phyloP scores from a whole-genome alignment of 2,888 invertebrate species.

The Drosophila pseudotalamancana region DNA sequence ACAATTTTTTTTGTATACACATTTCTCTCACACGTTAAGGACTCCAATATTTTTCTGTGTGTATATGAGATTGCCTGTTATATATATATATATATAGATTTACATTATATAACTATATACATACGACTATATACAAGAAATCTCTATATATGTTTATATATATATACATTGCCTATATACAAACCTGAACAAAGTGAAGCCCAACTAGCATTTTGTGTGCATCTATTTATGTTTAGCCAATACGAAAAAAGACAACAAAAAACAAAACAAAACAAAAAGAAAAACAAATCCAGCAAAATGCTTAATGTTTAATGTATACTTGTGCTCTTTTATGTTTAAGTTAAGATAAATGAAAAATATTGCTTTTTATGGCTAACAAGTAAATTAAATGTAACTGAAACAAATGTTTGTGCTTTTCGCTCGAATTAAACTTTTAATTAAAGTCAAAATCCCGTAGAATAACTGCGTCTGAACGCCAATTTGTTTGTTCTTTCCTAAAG shows the following conservation, averaged over 20 bases:
- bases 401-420: slow-evolving; percentile 45
- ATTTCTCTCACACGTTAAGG: slow-evolving; percentile 56
- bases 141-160: slow-evolving; percentile 50
- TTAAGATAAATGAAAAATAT: slow-evolving; percentile 30
- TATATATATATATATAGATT: slow-evolving; percentile 62
- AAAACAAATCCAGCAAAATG: slow-evolving; percentile 28
- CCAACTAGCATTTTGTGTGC: slow-evolving; percentile 35
- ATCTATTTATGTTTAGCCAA: slow-evolving; percentile 42
- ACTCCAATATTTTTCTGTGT: slow-evolving; percentile 68
- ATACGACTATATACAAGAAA: slow-evolving; percentile 59
- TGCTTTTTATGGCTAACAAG: slow-evolving; percentile 51
- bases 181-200: slow-evolving; percentile 59
- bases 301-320: slow-evolving; percentile 53
- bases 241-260: slow-evolving; percentile 1
- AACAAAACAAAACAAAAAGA: slow-evolving; percentile 5
- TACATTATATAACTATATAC: slow-evolving; percentile 49
- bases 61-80: slow-evolving; percentile 58
- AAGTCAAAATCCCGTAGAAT: slow-evolving; percentile 29
- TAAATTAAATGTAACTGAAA: slow-evolving; percentile 39
- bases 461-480: background rate
- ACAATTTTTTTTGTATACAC: slow-evolving; percentile 45
- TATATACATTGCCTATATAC: slow-evolving; percentile 49
- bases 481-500: slow-evolving; percentile 10
- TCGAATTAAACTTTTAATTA: slow-evolving; percentile 40
- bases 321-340: slow-evolving; percentile 60